Evolutionary conservation across 2,797 vertebrate species (phyloP).

Genomic region (Eulemur rubriventer): DNA sequence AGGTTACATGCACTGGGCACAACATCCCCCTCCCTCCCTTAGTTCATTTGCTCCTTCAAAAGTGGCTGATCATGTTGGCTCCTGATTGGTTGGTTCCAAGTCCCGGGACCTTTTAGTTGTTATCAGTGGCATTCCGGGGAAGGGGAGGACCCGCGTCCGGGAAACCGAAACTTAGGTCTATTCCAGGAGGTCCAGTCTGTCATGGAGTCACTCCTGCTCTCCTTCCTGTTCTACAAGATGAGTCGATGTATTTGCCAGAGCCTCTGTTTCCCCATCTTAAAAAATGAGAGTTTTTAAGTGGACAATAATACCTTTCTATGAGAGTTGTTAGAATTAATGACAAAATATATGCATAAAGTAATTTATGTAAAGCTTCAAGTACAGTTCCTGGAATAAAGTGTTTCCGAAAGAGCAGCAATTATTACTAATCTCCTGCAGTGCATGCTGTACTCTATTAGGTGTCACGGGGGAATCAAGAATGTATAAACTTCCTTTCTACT

Average conservation of each 20-base stretch:
- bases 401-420: not conserved
- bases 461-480: not conserved
- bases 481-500: not conserved
- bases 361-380: not conserved
- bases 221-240: not conserved
- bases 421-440: not conserved
- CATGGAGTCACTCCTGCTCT: too few species aligned
- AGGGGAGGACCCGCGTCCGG: too few species aligned
- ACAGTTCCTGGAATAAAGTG: not conserved
- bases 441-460: not conserved
- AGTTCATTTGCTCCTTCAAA: too few species aligned
- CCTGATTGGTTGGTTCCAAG: too few species aligned
- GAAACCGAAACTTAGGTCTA: too few species aligned
- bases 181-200: too few species aligned
- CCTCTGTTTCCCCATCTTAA: conserved; percentile 19
- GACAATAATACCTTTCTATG: not conserved
- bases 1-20: too few species aligned
- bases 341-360: not conserved
- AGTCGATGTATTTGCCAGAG: not conserved
- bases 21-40: too few species aligned
- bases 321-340: conserved; percentile 14
- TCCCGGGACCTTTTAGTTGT: too few species aligned
- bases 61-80: too few species aligned
- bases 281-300: not conserved
- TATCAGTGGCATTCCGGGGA: too few species aligned